These are phyloP conservation scores for Peromyscus nudipes DNA, from an alignment of 2,797 vertebrate species.

Conservation along the genomic window DNA sequence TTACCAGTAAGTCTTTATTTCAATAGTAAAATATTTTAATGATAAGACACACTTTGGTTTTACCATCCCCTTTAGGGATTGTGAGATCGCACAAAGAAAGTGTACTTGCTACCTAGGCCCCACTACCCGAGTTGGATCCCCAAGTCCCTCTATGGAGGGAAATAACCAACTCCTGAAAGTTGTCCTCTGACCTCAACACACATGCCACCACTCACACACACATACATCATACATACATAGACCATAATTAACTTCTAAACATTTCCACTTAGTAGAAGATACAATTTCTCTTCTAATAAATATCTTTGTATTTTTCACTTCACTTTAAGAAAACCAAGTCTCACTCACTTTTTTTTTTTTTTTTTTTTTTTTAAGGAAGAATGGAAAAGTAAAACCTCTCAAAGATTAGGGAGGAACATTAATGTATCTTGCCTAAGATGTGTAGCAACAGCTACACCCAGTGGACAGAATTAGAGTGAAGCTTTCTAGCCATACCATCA, in stretches of 20 bases:
- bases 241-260: background rate
- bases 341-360: too few relatives aligned
- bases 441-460: constrained; percentile 86
- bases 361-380: background rate
- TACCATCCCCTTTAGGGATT: background rate
- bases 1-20: constrained; percentile 40
- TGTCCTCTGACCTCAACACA: background rate
- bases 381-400: background rate
- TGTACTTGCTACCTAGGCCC: background rate
- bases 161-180: background rate
- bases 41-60: background rate
- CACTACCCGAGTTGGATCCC: background rate
- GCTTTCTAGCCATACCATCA: background rate
- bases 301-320: constrained; percentile 51
- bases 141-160: background rate
- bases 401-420: background rate
- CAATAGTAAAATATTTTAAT: constrained; percentile 23
- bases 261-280: background rate
- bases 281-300: constrained; percentile 31
- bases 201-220: background rate
- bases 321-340: background rate
- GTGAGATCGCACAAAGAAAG: background rate
- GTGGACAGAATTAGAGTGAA: constrained; percentile 75
- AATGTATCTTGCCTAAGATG: background rate
- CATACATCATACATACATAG: background rate